Conservation (phyloP, 30 jellyfish, hydroid and myxozoan species). For the Pseudorhiza aurosa region DNA sequence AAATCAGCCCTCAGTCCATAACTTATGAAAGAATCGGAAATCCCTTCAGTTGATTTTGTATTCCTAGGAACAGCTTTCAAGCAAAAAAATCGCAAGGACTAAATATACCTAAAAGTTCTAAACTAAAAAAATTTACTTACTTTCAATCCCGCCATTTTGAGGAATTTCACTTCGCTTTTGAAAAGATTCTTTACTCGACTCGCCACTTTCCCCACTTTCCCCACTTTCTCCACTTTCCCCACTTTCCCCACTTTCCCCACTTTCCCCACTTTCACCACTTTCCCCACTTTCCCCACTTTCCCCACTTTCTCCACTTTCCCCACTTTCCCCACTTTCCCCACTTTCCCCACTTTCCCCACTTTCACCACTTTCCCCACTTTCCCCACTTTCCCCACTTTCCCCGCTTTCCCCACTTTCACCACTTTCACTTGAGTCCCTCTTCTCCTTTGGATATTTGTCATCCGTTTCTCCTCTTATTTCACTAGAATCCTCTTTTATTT, state of each 20-base stretch:
- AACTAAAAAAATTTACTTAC: neutral
- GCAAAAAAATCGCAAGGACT: too few relatives aligned
- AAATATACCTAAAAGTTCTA: too few relatives aligned
- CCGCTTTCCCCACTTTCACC: constrained; percentile 17
- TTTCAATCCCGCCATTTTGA: neutral
- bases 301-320: constrained; percentile 41
- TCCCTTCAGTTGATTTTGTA: too few relatives aligned
- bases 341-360: constrained; percentile 36
- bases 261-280: constrained; percentile 28
- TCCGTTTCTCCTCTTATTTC: neutral
- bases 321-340: constrained; percentile 34
- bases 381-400: constrained; percentile 31
- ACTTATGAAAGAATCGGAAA: too few relatives aligned
- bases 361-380: constrained; percentile 37
- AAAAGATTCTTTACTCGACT: constrained; percentile 10
- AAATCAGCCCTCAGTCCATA: too few relatives aligned
- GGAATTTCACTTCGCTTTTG: constrained; percentile 53
- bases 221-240: constrained; percentile 32
- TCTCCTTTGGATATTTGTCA: neutral
- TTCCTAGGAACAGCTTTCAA: too few relatives aligned
- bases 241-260: constrained; percentile 44
- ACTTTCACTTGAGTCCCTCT: neutral
- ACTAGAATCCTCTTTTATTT: neutral
- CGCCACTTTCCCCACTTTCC: constrained; percentile 46
- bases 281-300: constrained; percentile 36